Evolutionary conservation across 2,113 vertebrate genomes (phyloP), one percentile per base, ranked within the genome.

Genomic region (Atrichornis clamosus): DNA sequence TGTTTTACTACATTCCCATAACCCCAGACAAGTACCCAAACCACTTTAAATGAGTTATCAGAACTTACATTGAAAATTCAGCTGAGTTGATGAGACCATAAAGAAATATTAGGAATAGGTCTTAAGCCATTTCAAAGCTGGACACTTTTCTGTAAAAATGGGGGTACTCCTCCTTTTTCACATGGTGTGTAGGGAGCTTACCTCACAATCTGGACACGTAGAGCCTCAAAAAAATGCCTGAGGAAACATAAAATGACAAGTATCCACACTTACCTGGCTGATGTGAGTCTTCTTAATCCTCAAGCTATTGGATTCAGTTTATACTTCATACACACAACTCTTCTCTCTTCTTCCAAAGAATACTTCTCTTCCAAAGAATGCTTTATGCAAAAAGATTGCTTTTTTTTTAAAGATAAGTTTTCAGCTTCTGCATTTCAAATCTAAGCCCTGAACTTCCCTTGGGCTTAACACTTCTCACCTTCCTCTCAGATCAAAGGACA

Each of bases 281-380:
- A 55, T 0, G 0, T 49, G 22, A 28, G 39, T 73, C 37, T 60
- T 59, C n/a, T 68, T 89, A 67, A 82, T 68, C 10, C 32, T 14
- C 20, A 47, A 8, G 5, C 8, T n/a, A 30, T 10, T 6, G 37
- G 23, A 62, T 56, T 19, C 21, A 41, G 24, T 55, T 58, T 23
- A 52, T 58, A 52, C n/a, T 58, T 81, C 0, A 4, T 49, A 44
- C 15, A 22, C 22, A 49, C 0, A 0, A 33, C 8, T 39, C 9
- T 53, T 6, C 62, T 53, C 17, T 42, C 11, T 53, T 67, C 56
- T 63, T 73, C 44, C 28, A 68, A 72, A 65, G 15, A 59, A 42
- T 49, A 27, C 6, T 77, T 62, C 3, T 70, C 24, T 69, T 67
- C 28, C 28, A 62, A 63, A 52, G 42, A 78, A 56, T 7, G 9